Percentiles rank a stretch among this genome's conserved stretches.
These are phyloP conservation scores for Lepidotrigona ventralis DNA, from an alignment of 1,140 invertebrate species.

Conservation along the genomic window DNA sequence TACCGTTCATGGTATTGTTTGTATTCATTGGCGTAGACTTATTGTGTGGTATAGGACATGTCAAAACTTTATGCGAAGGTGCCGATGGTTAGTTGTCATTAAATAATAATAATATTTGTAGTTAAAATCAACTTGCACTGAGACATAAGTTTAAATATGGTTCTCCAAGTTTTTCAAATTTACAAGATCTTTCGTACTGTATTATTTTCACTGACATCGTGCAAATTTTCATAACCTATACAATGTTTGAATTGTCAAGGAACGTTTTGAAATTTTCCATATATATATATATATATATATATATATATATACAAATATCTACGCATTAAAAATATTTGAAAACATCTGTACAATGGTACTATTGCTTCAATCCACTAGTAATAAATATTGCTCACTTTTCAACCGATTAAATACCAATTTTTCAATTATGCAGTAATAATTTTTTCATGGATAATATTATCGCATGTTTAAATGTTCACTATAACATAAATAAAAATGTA, in stretches of 20 bases:
- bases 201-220: neutral
- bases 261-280: neutral
- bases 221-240: slow-evolving; percentile 27
- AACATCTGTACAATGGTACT: neutral
- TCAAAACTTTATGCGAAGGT: slow-evolving; percentile 74
- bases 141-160: neutral
- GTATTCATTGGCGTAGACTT: slow-evolving; percentile 50
- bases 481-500: neutral
- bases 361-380: too few species aligned
- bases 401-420: slow-evolving; percentile 9
- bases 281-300: too few species aligned
- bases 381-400: neutral
- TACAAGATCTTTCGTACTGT: neutral
- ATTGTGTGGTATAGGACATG: slow-evolving; percentile 61
- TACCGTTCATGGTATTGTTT: slow-evolving; percentile 11
- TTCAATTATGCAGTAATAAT: neutral
- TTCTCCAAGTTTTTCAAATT: neutral
- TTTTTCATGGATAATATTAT: neutral
- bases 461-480: neutral
- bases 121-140: slow-evolving; percentile 21
- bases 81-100: slow-evolving; percentile 75
- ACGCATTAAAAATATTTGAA: neutral
- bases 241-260: slow-evolving; percentile 32
- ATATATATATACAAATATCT: neutral
- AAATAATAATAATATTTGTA: slow-evolving; percentile 62